Evolutionary conservation across 2,888 invertebrate species (phyloP).

Genomic region (Pelosia muscerda): DNA sequence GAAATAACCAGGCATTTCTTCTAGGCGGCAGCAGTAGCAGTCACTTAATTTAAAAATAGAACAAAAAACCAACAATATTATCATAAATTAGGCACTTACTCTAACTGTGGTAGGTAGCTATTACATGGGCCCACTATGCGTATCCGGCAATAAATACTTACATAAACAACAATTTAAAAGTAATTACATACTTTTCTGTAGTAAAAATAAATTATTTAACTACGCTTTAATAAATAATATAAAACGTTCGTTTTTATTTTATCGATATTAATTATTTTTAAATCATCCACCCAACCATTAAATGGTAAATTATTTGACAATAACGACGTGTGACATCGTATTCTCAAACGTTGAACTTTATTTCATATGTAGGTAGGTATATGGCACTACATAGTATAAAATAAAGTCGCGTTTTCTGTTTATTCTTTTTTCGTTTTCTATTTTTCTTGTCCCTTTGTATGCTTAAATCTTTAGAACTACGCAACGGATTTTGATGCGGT

Average conservation of each 20-base stretch:
- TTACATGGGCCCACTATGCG: not conserved
- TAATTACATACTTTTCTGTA: not conserved
- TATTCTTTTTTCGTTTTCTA: too few species aligned
- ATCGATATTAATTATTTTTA: not conserved
- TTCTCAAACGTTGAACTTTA: too few species aligned
- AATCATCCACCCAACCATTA: not conserved
- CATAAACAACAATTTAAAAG: not conserved
- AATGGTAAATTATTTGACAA: conserved; percentile 1
- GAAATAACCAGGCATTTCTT: too few species aligned
- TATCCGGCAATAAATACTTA: not conserved
- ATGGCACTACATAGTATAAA: too few species aligned
- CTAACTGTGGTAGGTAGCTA: not conserved
- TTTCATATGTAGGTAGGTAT: too few species aligned
- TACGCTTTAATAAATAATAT: not conserved
- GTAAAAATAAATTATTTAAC: not conserved
- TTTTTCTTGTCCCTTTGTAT: too few species aligned
- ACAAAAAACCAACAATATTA: not conserved
- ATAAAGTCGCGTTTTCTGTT: too few species aligned
- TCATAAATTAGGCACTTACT: not conserved
- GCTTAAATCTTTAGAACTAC: too few species aligned
- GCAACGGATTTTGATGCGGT: too few species aligned
- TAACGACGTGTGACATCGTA: not conserved
- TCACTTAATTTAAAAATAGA: not conserved
- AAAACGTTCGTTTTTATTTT: not conserved
- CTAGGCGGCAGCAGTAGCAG: too few species aligned